A percentile compares a stretch with the other conserved stretches of the same genome.
Evolutionary conservation across 2,113 vertebrate species (phyloP).

Genomic region (Chlamydotis undulata): DNA sequence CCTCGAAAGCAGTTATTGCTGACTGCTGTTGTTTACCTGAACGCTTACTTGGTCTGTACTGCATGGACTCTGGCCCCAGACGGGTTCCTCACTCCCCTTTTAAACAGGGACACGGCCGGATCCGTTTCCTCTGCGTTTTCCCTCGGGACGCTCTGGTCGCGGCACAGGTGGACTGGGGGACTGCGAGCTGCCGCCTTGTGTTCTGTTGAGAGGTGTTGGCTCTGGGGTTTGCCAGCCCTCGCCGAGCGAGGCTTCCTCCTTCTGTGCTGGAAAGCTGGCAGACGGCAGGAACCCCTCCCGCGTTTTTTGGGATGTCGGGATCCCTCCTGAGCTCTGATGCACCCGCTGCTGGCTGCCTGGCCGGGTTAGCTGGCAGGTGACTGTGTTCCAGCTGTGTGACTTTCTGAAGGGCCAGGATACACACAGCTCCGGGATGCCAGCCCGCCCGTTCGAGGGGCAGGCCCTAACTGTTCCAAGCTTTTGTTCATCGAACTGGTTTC

Average conservation of each 20-base stretch:
- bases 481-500: too few species aligned
- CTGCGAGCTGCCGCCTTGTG: background rate
- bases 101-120: background rate
- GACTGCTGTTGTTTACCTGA: background rate
- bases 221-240: background rate
- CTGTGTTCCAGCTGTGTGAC: too few species aligned
- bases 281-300: background rate
- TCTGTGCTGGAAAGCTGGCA: background rate
- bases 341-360: background rate
- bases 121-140: background rate
- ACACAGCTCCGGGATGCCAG: too few species aligned
- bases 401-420: too few species aligned
- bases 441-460: too few species aligned
- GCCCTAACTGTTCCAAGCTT: too few species aligned
- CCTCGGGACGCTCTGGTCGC: background rate
- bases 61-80: accelerated
- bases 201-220: background rate
- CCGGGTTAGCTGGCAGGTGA: background rate
- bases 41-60: background rate
- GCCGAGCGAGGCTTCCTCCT: background rate
- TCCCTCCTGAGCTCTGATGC: background rate
- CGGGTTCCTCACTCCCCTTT: background rate
- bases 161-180: background rate
- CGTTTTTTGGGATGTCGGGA: background rate
- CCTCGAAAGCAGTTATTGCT: background rate